These are phyloP conservation scores for Ericerus pela DNA, from an alignment of 1,140 invertebrate genomes.

Conservation along the genomic window DNA sequence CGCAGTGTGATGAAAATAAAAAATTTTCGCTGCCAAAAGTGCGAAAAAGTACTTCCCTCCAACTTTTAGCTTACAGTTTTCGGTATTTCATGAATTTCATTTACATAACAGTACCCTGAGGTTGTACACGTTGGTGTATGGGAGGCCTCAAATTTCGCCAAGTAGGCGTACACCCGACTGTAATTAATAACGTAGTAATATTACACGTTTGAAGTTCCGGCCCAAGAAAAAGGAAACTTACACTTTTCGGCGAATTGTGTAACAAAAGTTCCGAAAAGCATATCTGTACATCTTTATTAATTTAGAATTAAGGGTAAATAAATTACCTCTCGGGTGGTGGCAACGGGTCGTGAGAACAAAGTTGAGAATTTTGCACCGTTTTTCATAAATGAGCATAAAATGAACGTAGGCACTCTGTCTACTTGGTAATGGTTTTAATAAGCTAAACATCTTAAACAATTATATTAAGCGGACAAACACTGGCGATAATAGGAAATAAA, in stretches of 20 bases:
- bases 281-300: slow-evolving; percentile 12
- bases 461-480: background rate
- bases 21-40: no score
- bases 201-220: no score
- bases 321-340: background rate
- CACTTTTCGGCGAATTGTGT: no score
- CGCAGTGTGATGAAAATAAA: no score
- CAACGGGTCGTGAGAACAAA: background rate
- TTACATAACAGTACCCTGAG: no score
- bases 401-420: slow-evolving; percentile 8
- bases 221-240: no score
- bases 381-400: slow-evolving; percentile 5
- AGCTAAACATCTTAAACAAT: slow-evolving; percentile 12
- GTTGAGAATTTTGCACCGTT: slow-evolving; percentile 8
- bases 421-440: slow-evolving; percentile 12
- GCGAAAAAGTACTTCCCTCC: no score
- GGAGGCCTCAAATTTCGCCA: background rate
- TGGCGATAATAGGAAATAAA: background rate
- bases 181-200: background rate
- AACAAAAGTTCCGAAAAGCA: no score
- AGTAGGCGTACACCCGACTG: background rate
- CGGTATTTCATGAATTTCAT: no score
- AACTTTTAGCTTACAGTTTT: no score
- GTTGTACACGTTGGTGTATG: no score
- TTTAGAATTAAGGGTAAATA: slow-evolving; percentile 9